Evolutionary conservation across 37 sponge, comb jelly and placozoan species (phyloP).

Genomic region (Corticium candelabrum): DNA sequence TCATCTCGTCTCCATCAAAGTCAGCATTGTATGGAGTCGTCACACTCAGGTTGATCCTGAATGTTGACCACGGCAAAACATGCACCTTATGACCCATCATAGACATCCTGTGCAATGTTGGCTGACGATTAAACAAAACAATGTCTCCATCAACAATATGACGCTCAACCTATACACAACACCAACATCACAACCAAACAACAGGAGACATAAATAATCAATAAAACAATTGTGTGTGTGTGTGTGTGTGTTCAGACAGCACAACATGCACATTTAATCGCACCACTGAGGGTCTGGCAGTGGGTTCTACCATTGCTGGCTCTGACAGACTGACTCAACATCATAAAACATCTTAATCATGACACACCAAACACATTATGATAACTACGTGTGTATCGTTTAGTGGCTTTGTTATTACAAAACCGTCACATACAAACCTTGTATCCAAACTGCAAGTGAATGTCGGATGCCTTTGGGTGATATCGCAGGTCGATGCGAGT

Average conservation of each 20-base stretch:
- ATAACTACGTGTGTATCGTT: background rate
- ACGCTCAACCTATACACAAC: conserved; percentile 63
- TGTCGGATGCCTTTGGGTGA: conserved; percentile 89
- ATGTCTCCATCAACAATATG: conserved; percentile 90
- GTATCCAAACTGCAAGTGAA: conserved; percentile 92
- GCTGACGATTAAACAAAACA: conserved; percentile 96
- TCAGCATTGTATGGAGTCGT: conserved; percentile 99
- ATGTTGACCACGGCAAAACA: conserved; percentile 98
- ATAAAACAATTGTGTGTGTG: no score
- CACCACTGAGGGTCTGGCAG: no score
- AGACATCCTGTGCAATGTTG: conserved; percentile 98
- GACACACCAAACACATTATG: background rate
- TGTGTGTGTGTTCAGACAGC: background rate
- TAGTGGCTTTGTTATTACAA: no score
- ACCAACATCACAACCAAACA: background rate
- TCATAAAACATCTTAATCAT: no score
- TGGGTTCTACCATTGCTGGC: conserved; percentile 2
- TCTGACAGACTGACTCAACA: background rate
- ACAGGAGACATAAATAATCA: background rate
- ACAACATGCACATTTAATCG: no score
- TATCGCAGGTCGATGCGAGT: conserved; percentile 92
- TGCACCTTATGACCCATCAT: conserved; percentile 99
- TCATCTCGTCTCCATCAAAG: conserved; percentile 99
- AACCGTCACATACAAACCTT: conserved; percentile 22
- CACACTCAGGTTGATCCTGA: conserved; percentile 94